Percentiles rank a stretch among this genome's conserved stretches.
phyloP scores from a whole-genome alignment of 2,113 vertebrate genomes.

The Pteropus alecto region DNA sequence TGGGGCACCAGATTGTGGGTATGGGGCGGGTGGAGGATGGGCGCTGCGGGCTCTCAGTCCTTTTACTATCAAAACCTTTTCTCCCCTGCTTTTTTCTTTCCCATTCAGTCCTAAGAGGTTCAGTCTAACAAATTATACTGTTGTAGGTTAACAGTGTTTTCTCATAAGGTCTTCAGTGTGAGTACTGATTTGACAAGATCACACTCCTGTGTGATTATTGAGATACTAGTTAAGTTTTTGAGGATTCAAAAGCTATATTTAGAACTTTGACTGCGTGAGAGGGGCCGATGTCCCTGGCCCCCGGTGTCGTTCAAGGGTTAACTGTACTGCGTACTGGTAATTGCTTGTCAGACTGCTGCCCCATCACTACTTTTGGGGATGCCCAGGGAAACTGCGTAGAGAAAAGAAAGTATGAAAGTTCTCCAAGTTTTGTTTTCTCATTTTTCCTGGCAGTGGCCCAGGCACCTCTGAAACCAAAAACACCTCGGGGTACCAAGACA shows the following conservation, averaged over 20 bases:
- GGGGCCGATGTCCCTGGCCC: too few relatives aligned
- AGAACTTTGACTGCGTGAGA: neutral
- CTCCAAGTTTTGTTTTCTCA: neutral
- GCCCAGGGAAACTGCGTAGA: neutral
- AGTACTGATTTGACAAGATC: neutral
- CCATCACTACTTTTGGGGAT: neutral
- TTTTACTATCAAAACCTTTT: neutral
- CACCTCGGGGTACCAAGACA: conserved; percentile 90
- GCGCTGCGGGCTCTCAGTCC: neutral
- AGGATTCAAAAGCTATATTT: neutral
- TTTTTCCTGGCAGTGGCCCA: conserved; percentile 85
- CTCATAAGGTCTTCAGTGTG: neutral
- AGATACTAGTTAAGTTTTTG: neutral
- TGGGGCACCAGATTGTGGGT: neutral
- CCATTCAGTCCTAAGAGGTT: neutral
- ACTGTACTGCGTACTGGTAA: neutral
- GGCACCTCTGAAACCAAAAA: conserved; percentile 93
- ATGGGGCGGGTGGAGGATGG: neutral
- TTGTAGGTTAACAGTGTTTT: neutral
- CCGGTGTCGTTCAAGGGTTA: neutral
- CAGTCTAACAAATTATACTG: neutral
- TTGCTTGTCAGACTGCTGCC: neutral
- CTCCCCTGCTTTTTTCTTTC: neutral
- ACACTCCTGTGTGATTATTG: neutral
- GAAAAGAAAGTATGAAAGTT: neutral